Conservation (phyloP, 1,140 invertebrate genomes). For the Druon quercuslanigerum region DNA sequence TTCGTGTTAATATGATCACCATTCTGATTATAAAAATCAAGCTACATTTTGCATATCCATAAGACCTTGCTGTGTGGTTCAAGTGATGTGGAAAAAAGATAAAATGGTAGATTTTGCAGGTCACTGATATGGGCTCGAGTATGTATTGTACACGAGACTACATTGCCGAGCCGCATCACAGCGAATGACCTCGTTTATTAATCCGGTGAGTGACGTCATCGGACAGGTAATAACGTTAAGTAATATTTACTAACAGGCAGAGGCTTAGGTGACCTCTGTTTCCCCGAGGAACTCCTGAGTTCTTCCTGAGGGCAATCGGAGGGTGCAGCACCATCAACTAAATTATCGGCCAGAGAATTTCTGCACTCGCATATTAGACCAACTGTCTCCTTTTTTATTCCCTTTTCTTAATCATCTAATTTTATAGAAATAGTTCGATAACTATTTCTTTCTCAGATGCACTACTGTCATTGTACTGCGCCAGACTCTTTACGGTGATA, state of each 20-base stretch:
- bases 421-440: too few species aligned
- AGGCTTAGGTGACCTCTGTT: neutral
- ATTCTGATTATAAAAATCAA: too few species aligned
- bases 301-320: conserved; percentile 41
- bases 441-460: too few species aligned
- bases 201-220: conserved; percentile 49
- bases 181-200: conserved; percentile 46
- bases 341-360: conserved; percentile 39
- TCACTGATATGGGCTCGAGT: conserved; percentile 22
- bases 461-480: too few species aligned
- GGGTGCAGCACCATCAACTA: conserved; percentile 54
- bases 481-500: too few species aligned
- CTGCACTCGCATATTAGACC: too few species aligned
- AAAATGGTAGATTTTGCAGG: neutral
- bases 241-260: conserved; percentile 57
- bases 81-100: neutral
- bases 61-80: neutral
- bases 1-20: too few species aligned
- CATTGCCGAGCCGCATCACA: neutral
- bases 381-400: neutral
- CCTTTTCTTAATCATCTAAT: neutral
- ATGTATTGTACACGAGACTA: conserved; percentile 3
- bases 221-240: conserved; percentile 58
- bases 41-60: too few species aligned
- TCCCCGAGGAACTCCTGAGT: neutral